phyloP scores from a whole-genome alignment of 2,888 invertebrate species.

The Macrosoma leucophasiata region DNA sequence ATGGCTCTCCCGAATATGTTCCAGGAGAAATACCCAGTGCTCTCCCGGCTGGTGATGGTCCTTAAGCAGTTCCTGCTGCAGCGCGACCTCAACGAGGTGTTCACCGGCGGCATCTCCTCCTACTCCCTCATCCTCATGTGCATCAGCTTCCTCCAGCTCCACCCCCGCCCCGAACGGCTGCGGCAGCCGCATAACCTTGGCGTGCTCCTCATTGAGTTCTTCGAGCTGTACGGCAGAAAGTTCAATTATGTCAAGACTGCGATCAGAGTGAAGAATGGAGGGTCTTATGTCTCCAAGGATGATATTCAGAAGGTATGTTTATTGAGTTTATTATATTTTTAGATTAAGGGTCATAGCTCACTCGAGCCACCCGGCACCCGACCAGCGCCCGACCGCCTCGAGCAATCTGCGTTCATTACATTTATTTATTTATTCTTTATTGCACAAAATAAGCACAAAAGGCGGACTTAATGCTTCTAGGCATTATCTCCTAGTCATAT shows the following conservation, averaged over 20 bases:
- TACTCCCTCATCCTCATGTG: slow-evolving; percentile 99
- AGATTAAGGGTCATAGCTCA: too few species aligned
- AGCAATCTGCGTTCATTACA: too few species aligned
- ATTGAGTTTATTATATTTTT: too few species aligned
- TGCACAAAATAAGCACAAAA: too few species aligned
- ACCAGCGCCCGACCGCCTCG: too few species aligned
- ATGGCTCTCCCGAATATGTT: too few species aligned
- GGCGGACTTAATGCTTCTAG: too few species aligned
- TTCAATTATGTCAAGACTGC: slow-evolving; percentile 97
- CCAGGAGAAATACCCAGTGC: slow-evolving; percentile 86
- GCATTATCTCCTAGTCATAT: too few species aligned
- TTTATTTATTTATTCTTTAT: too few species aligned
- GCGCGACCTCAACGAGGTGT: slow-evolving; percentile 99
- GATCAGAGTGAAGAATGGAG: slow-evolving; percentile 94
- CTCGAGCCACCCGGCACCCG: too few species aligned
- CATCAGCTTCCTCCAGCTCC: slow-evolving; percentile 96
- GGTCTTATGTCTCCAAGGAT: slow-evolving; percentile 95
- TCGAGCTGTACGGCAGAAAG: slow-evolving; percentile 96
- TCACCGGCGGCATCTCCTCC: slow-evolving; percentile 99
- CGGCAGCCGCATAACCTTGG: slow-evolving; percentile 86
- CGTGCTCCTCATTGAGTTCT: slow-evolving; percentile 95
- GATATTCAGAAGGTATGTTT: slow-evolving; percentile 81
- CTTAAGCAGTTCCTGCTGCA: slow-evolving; percentile 98
- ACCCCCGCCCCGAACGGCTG: slow-evolving; percentile 87
- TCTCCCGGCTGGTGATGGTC: slow-evolving; percentile 96